Percentiles rank a stretch among this genome's conserved stretches.
These are phyloP conservation scores for Melanostoma mellinum DNA, from an alignment of 2,888 invertebrate species.

Conservation along the genomic window DNA sequence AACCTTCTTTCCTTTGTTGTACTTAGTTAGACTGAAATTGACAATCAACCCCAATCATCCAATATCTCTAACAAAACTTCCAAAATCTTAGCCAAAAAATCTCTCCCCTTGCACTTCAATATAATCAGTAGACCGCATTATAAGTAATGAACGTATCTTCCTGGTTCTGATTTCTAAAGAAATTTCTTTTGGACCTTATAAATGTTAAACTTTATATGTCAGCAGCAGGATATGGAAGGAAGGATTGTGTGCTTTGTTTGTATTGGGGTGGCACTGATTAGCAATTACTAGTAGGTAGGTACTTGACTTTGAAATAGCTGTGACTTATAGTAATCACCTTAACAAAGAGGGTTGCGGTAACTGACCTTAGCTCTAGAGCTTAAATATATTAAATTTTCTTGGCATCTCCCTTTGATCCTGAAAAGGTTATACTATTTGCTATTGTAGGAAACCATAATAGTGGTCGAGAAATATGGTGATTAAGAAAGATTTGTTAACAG, in stretches of 20 bases:
- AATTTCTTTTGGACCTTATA: slow-evolving; percentile 39
- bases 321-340: slow-evolving; percentile 30
- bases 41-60: too few species aligned
- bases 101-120: slow-evolving; percentile 20
- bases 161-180: not conserved
- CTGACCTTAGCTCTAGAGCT: slow-evolving; percentile 26
- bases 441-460: slow-evolving; percentile 52
- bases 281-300: too few species aligned
- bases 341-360: not conserved
- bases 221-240: too few species aligned
- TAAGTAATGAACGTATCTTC: slow-evolving; percentile 9
- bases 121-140: slow-evolving; percentile 39
- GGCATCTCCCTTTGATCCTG: not conserved
- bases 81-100: slow-evolving; percentile 1
- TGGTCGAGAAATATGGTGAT: slow-evolving; percentile 25
- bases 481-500: slow-evolving; percentile 30
- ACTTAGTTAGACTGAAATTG: too few species aligned
- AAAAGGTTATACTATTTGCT: not conserved
- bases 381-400: slow-evolving; percentile 37
- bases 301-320: slow-evolving; percentile 42
- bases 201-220: not conserved
- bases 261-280: slow-evolving; percentile 33
- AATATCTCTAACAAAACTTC: too few species aligned
- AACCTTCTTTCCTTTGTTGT: too few species aligned
- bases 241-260: too few species aligned